These are phyloP conservation scores for Pseudochaenichthys georgianus DNA, from an alignment of 2,797 vertebrate species.

Conservation along the genomic window DNA sequence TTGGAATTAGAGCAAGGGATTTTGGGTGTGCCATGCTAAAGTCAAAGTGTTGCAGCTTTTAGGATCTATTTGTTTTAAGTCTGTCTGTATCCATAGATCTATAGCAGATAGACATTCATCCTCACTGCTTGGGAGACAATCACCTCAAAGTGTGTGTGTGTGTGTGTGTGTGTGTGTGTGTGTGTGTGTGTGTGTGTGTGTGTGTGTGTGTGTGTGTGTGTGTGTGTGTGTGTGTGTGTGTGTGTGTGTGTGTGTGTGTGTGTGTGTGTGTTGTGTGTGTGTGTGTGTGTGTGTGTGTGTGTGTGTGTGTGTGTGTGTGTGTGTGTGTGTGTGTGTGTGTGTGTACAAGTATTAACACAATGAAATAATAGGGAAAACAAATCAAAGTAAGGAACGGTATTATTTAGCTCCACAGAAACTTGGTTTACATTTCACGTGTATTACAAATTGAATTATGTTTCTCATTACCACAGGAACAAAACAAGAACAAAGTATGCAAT, in stretches of 20 bases:
- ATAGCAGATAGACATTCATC: background rate
- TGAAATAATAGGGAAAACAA: background rate
- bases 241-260: too few species aligned
- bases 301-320: background rate
- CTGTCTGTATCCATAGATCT: background rate
- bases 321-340: background rate
- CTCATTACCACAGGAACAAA: slow-evolving; percentile 33
- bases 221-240: too few species aligned
- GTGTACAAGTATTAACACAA: slow-evolving; percentile 6
- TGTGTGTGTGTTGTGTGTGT: background rate
- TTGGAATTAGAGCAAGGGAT: slow-evolving; percentile 10
- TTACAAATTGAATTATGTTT: slow-evolving; percentile 43
- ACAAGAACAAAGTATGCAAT: background rate
- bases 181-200: too few species aligned
- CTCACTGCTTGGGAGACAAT: background rate
- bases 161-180: background rate
- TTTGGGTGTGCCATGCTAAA: slow-evolving; percentile 17
- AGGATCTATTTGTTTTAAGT: background rate
- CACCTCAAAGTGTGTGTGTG: background rate
- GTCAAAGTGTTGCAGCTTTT: slow-evolving; percentile 10
- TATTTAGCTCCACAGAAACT: background rate
- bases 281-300: too few species aligned
- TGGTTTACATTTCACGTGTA: slow-evolving; percentile 19
- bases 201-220: too few species aligned
- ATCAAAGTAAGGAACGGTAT: background rate